Evolutionary conservation across 2,113 vertebrate genomes (phyloP).

Genomic region (Pteruthius melanotis): DNA sequence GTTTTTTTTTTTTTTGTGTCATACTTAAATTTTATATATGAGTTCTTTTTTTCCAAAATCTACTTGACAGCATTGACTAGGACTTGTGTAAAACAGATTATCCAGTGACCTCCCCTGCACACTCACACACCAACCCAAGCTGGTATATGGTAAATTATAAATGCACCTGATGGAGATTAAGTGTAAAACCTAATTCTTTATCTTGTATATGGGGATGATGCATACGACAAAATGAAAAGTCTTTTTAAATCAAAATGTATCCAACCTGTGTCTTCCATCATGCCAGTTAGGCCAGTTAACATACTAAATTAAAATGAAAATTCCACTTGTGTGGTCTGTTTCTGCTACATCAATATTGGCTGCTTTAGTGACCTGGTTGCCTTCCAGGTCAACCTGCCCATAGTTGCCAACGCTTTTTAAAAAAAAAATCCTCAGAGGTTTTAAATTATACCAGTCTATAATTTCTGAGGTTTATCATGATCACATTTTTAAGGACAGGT

Average conservation of each 20-base stretch:
- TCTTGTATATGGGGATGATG: background rate
- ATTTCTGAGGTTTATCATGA: background rate
- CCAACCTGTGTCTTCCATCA: background rate
- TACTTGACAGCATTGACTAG: background rate
- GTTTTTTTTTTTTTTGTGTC: background rate
- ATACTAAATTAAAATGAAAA: background rate
- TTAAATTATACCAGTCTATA: background rate
- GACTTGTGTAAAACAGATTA: background rate
- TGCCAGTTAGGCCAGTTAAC: background rate
- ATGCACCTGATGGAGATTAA: background rate
- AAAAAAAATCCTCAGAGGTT: background rate
- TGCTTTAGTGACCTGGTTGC: background rate
- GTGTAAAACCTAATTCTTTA: background rate
- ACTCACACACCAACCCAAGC: background rate
- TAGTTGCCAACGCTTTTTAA: background rate
- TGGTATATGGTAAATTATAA: background rate
- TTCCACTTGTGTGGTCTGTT: background rate
- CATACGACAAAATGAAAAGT: background rate
- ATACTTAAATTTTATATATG: background rate
- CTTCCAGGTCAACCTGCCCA: background rate
- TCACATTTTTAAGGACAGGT: background rate
- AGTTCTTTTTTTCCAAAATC: background rate
- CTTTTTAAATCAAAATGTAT: background rate
- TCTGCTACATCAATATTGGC: background rate
- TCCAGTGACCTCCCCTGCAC: background rate